Percentiles rank a stretch among this genome's conserved stretches.
Conservation (phyloP, 2,797 vertebrate species). For the Remorina albescens region DNA sequence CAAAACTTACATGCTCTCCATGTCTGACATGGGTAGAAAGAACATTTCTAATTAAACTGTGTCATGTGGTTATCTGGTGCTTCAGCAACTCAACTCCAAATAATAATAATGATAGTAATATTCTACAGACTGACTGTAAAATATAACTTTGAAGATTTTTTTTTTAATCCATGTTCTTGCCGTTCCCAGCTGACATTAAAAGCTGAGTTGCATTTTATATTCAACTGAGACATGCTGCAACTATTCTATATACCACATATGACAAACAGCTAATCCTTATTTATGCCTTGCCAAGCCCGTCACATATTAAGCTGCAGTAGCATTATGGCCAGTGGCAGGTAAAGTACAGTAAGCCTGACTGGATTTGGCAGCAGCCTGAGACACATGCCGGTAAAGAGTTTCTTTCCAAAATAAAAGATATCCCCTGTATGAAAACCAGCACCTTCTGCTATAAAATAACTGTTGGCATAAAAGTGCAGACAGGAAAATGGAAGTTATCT, state of each 20-base stretch:
- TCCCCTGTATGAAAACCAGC: slow-evolving; percentile 31
- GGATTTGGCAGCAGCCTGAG: slow-evolving; percentile 75
- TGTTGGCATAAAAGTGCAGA: slow-evolving; percentile 18
- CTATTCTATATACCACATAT: slow-evolving; percentile 73
- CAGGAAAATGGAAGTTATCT: slow-evolving; percentile 30
- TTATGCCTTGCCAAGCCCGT: slow-evolving; percentile 76
- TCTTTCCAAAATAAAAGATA: slow-evolving; percentile 56
- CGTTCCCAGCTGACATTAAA: slow-evolving; percentile 68
- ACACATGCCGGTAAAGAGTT: slow-evolving; percentile 58
- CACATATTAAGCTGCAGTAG: slow-evolving; percentile 76
- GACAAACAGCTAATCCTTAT: slow-evolving; percentile 83
- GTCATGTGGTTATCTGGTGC: slow-evolving; percentile 64
- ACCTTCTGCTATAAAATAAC: slow-evolving; percentile 38
- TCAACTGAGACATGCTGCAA: slow-evolving; percentile 68
- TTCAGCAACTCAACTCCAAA: slow-evolving; percentile 23
- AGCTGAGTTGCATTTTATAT: slow-evolving; percentile 79
- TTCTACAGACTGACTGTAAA: slow-evolving; percentile 40
- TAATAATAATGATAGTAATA: slow-evolving; percentile 18
- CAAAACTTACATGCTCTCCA: not conserved
- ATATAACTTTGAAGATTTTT: slow-evolving; percentile 75
- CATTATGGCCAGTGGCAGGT: slow-evolving; percentile 82
- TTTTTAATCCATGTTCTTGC: slow-evolving; percentile 74
- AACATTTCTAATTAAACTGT: slow-evolving; percentile 50
- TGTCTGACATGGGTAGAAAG: slow-evolving; percentile 24
- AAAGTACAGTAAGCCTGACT: slow-evolving; percentile 81